Percentiles rank a stretch among this genome's conserved stretches.
phyloP scores from a whole-genome alignment of 2,113 vertebrate species.

The Astur gentilis region DNA sequence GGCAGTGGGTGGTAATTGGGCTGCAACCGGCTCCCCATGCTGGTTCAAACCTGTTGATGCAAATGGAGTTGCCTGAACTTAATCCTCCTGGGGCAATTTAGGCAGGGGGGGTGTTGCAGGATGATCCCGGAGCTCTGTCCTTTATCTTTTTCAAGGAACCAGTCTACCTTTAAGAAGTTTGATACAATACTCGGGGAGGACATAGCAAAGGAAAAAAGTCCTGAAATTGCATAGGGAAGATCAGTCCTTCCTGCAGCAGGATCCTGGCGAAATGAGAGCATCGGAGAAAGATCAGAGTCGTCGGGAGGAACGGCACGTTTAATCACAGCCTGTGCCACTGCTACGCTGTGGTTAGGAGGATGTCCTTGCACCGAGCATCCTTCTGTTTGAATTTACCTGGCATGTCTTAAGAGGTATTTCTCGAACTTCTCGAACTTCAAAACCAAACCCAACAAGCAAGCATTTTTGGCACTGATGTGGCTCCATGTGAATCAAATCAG shows the following conservation, averaged over 20 bases:
- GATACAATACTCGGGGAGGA: not conserved
- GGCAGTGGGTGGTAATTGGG: not conserved
- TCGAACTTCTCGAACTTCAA: not conserved
- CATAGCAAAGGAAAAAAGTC: not conserved
- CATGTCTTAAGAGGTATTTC: constrained; percentile 6
- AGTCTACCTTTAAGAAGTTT: not conserved
- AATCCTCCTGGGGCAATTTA: not conserved
- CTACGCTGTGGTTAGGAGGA: not conserved
- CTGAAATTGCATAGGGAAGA: not conserved
- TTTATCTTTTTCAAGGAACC: not conserved
- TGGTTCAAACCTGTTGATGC: constrained; percentile 3
- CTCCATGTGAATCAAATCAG: constrained; percentile 44
- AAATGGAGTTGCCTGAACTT: not conserved
- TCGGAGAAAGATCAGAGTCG: not conserved
- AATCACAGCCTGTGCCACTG: not conserved
- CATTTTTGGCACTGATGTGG: not conserved
- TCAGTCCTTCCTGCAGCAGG: not conserved
- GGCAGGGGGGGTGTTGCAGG: not conserved
- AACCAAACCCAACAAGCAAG: not conserved
- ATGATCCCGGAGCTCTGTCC: not conserved
- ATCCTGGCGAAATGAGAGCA: not conserved
- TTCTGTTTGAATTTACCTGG: constrained; percentile 24
- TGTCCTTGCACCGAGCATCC: not conserved
- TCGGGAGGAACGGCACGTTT: not conserved
- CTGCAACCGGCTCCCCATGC: not conserved